Evolutionary conservation across 92 coral and sea anemone genomes (phyloP).

Genomic region (Parazoanthus swiftii): DNA sequence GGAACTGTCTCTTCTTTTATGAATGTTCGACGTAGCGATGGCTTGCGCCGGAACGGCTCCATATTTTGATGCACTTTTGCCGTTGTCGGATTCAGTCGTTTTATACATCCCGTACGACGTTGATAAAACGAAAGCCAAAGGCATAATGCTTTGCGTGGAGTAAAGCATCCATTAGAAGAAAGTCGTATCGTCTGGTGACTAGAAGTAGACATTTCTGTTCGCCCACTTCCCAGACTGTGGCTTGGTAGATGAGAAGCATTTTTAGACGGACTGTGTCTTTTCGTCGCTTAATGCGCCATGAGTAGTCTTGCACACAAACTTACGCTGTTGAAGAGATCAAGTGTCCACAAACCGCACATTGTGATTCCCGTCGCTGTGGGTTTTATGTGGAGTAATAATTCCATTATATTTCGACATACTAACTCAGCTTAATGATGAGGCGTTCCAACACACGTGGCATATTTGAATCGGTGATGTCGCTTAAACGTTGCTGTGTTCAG

Average conservation of each 20-base stretch:
- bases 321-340: constrained; percentile 14
- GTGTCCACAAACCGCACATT: not conserved
- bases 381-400: not conserved
- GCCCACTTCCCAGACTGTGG: not conserved
- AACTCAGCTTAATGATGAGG: too few relatives aligned
- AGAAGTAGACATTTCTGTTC: not conserved
- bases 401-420: not conserved
- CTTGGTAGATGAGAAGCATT: not conserved
- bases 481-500: too few relatives aligned
- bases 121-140: not conserved
- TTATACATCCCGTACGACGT: not conserved
- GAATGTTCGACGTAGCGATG: constrained; percentile 83
- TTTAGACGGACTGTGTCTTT: not conserved
- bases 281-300: not conserved
- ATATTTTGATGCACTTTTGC: not conserved
- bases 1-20: constrained; percentile 90
- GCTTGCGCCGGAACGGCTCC: constrained; percentile 18
- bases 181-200: not conserved
- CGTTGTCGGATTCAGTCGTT: too few relatives aligned
- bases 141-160: too few relatives aligned
- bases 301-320: not conserved
- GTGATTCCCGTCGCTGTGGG: not conserved
- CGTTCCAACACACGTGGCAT: constrained; percentile 8
- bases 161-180: not conserved
- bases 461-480: not conserved